Base-by-base conservation (phyloP, 1,140 invertebrate species). In the Vollenhovia emeryi region DNA sequence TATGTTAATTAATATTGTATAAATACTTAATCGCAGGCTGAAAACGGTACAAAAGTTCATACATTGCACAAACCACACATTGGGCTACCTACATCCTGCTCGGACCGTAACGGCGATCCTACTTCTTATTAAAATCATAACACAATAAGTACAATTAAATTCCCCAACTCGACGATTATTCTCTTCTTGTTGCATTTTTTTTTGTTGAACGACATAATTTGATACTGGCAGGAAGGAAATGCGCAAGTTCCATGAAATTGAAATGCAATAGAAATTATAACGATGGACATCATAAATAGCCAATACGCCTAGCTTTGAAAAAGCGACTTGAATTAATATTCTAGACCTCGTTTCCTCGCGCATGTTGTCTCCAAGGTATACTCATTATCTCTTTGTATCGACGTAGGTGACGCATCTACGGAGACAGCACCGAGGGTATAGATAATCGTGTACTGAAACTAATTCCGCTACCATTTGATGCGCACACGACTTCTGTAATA, bases 271-370 rank as follows among this genome's bases (percentile, higher is more conserved):
- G 6, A 43, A 60, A 80, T 21, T 80, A 36, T 71, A 71, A n/a
- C 33, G 1, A 33, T 3, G 15, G 6, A 43, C 52, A 50, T 71
- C 24, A 69, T 9, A 24, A 78, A 27, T 27, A 30, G n/a, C 6
- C 21, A 9, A 43, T 3, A 80, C 18, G 18, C 21, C 27, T 57
- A 27, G 24, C 11, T 79, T 84, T 76, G 45, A 84, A 86, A 82
- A 40, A 79, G 21, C 15, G 33, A 27, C n/a, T 80, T 30, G 43
- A 91, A 91, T 91, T 91, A 91, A 82, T 86, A 91, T 91, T 91
- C 89, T 62, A 75, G 30, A 80, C 78, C 52, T 68, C 55, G 30
- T 68, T 62, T 80, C 21, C 11, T 30, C 18, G 9, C 66, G 69
- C 68, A 48, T 88, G 66, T n/a, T 89, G 73, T 59, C 52, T 82